Evolutionary conservation across 2,113 vertebrate genomes (phyloP), one percentile per base, ranked within the genome.

Genomic region (Scytalopus superciliaris): DNA sequence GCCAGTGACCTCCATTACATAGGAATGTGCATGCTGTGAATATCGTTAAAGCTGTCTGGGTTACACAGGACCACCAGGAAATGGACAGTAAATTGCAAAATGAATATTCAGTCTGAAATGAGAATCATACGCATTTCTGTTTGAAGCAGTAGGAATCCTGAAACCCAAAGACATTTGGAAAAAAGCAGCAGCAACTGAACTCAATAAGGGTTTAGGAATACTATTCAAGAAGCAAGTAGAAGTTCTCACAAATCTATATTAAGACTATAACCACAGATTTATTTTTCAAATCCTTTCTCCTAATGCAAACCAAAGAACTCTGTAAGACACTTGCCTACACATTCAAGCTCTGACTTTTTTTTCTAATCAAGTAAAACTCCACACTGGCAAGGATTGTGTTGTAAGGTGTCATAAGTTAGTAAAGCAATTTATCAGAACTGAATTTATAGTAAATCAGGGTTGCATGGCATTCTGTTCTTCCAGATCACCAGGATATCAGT

Each of bases 71-170:
- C 56, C 12, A 18, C 49, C 53, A 79, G 53, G 24, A 91, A 95
- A 63, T 27, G n/a, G 45, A 49, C 17, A 67, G 35, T 33, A 87
- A 94, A 87, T n/a, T 50, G 53, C 47, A 91, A 93, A 95, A 90
- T 47, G 35, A 93, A 85, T 88, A 72, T 87, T 52, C 68, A 93
- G 52, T 62, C 39, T 81, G 44, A 94, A 76, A 11, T 47, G 59
- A 87, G 67, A 87, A 73, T 73, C 57, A 66, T 68, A 62, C 7
- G 60, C 4, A 8, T 81, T 94, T 90, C 64, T 90, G 17, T 92
- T 68, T 84, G 85, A 96, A 93, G 60, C 33, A 63, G 33, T n/a
- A 86, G 70, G 72, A 93, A 84, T 74, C 80, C 28, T 74, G 75
- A 52, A 89, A 2, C 44, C 39, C 21, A 75, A 70, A 89, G 44